Conservation (phyloP, 2,797 vertebrate species). For the Phylloscopus collybita region DNA sequence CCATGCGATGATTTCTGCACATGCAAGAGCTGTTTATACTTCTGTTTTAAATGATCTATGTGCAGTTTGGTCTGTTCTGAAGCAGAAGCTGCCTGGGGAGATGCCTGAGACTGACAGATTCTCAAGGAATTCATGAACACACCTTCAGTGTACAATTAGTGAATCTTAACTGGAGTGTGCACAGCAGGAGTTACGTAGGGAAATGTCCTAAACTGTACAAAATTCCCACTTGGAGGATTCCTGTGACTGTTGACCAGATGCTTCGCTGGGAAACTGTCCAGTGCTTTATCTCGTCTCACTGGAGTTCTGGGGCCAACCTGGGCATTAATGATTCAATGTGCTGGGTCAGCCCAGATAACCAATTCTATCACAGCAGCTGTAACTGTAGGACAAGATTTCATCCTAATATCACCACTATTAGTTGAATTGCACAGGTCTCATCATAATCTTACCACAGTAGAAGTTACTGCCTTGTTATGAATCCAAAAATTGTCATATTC, state of each 20-base stretch:
- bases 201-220: not conserved
- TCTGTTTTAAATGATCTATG: accelerated
- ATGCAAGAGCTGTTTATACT: not conserved
- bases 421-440: not conserved
- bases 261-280: not conserved
- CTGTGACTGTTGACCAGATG: not conserved
- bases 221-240: not conserved
- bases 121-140: not conserved
- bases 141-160: not conserved
- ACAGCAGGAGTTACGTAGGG: not conserved
- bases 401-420: not conserved
- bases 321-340: not conserved
- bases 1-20: not conserved
- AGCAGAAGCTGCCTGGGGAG: not conserved
- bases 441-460: not conserved
- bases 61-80: not conserved
- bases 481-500: not conserved
- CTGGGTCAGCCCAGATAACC: not conserved
- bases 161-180: not conserved
- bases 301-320: not conserved
- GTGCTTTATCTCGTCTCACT: not conserved
- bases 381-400: not conserved
- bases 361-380: not conserved
- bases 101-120: not conserved
- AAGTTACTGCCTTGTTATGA: not conserved